Evolutionary conservation across 2,797 vertebrate genomes (phyloP), one percentile per base, ranked within the genome.

Genomic region (Darevskia nairensis): DNA sequence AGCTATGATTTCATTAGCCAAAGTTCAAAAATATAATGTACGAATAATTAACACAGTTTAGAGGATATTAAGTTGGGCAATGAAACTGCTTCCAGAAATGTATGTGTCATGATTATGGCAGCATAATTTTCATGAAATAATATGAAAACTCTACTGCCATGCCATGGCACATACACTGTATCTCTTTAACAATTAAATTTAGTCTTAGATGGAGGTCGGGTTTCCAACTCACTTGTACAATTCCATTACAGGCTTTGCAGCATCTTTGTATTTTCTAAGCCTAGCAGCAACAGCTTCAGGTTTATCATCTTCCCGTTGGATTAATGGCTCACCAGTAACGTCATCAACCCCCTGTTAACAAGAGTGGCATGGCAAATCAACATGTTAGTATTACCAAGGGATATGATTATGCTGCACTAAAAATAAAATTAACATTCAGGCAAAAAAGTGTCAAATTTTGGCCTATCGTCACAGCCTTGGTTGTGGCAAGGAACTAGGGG

Each of bases 211-310:
- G 19, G 19, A 68, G 23, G 25, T 76, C 15, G 11, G 0, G 0
- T 8, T 29, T 35, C 41, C 69, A 39, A 97, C 98, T 97, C 92
- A 99, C 98, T 98, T 99, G 97, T 99, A 99, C 55, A 99, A 89
- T 86, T 99, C 97, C 6, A 98, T 98, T 79, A 99, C 98, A 1
- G 98, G 98, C 89, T 99, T 99, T 46, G 98, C 98, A 74, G 98
- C 97, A 8, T 99, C 98, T 93, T 99, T 99, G 97, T 99, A 99
- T 93, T 98, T 98, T 88, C 98, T 97, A 90, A 99, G 97, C 92
- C 97, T 96, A 90, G 97, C 95, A 82, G 97, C 97, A 80, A 99
- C 96, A 0, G 98, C 98, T 93, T 98, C 98, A 0, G 98, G 98
- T 92, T 97, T 98, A 96, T 99, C 98, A 0, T 98, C 98, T n/a